Conservation (phyloP, 2,888 invertebrate species). For the Priocnemis perturbator region DNA sequence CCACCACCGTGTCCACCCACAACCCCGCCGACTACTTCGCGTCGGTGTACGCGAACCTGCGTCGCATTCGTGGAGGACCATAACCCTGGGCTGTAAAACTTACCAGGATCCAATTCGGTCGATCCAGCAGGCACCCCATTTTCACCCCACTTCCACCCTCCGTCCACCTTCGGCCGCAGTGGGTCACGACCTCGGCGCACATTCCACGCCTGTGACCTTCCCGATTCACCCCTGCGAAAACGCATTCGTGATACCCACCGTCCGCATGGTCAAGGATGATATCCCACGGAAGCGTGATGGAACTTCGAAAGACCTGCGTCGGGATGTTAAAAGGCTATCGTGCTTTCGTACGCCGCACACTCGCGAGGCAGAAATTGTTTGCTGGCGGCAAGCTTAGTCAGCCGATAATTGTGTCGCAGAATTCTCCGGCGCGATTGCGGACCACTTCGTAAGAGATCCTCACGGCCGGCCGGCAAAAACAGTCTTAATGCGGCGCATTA, state of each 20-base stretch:
- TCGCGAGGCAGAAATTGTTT: too few species aligned
- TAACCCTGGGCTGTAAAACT: slow-evolving; percentile 61
- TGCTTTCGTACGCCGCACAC: too few species aligned
- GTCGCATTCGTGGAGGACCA: slow-evolving; percentile 36
- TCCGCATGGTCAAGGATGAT: not conserved
- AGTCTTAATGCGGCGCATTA: too few species aligned
- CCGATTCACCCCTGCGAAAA: slow-evolving; percentile 21
- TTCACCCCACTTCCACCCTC: slow-evolving; percentile 32
- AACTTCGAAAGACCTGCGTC: not conserved
- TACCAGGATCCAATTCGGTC: slow-evolving; percentile 56
- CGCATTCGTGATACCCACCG: slow-evolving; percentile 15
- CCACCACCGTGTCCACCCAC: slow-evolving; percentile 1
- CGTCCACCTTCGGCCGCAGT: slow-evolving; percentile 37
- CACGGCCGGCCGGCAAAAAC: too few species aligned
- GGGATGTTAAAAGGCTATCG: too few species aligned
- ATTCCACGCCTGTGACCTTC: slow-evolving; percentile 38
- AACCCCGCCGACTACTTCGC: slow-evolving; percentile 14
- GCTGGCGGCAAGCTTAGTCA: too few species aligned
- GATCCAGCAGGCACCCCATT: slow-evolving; percentile 40
- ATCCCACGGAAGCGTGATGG: slow-evolving; percentile 4
- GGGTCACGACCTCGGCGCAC: slow-evolving; percentile 50
- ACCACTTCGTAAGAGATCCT: too few species aligned
- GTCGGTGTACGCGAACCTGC: slow-evolving; percentile 39
- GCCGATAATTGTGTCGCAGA: too few species aligned
- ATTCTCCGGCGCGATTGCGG: too few species aligned